Evolutionary conservation across 1,140 invertebrate species (phyloP), one percentile per base, ranked within the genome.

Genomic region (Ooceraea biroi): DNA sequence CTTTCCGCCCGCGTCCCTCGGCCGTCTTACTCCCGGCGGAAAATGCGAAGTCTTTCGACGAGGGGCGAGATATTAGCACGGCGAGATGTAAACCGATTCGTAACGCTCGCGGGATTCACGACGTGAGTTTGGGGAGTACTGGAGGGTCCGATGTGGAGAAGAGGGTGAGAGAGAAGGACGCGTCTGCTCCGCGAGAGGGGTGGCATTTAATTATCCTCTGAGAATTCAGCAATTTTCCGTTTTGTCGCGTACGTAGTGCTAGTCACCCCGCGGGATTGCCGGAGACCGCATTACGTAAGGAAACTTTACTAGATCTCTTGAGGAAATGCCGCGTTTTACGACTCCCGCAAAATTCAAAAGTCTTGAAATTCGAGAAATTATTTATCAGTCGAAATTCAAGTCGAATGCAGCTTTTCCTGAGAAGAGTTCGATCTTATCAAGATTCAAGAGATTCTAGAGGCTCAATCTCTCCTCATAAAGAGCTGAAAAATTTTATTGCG

Each of bases 181-280:
- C 1, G 30, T 52, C 27, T 0, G 41, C 19, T 10, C 12, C 22
- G 50, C 50, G 41, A 58, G 68, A 50, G 88, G n/a, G 82, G 74
- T 83, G 77, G 30, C 84, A 86, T 89, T 92, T 92, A 92, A 93
- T 93, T 91, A 91, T 90, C 88, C 76, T 78, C 71, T 65, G 88
- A 87, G 91, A 92, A 92, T 90, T 90, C 83, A 87, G 80, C 89
- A 90, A 93, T 93, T 93, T 92, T 91, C 87, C 90, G 87, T 92
- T 91, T 92, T 93, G 89, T 87, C 84, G 88, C 84, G 36, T 69
- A 69, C 76, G 63, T 44, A 78, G 46, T n/a, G 63, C 65, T 55
- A 80, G 76, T 80, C 76, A 57, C 48, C 22, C 55, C 36, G 48
- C 50, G 17, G 22, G 22, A 55, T 78, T 55, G 50, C 63, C 41